These are phyloP conservation scores for Microtus ochrogaster DNA, from an alignment of 2,113 vertebrate species.

Conservation along the genomic window DNA sequence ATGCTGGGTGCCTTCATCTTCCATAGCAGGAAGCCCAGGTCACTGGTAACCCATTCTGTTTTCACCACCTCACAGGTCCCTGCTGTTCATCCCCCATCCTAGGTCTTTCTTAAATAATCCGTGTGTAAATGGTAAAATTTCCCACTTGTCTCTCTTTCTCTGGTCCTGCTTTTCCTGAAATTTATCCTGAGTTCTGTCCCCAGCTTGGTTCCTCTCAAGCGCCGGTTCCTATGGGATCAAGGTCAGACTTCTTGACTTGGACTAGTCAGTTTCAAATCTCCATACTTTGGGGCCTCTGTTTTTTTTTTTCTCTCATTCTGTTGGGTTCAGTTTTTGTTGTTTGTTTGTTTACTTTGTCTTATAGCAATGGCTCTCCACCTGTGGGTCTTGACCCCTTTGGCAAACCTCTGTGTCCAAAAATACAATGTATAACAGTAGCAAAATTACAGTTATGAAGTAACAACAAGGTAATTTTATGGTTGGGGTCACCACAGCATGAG, in stretches of 20 bases:
- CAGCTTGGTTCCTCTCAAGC: constrained; percentile 18
- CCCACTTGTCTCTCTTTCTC: constrained; percentile 39
- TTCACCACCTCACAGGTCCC: not conserved
- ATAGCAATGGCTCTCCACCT: not conserved
- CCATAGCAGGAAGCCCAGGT: not conserved
- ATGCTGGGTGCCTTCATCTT: not conserved
- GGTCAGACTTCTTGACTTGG: constrained; percentile 36
- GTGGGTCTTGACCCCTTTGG: not conserved
- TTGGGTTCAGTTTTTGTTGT: not conserved
- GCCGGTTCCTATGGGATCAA: not conserved
- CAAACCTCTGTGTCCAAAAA: not conserved
- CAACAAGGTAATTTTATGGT: not conserved
- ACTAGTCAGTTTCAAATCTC: constrained; percentile 31
- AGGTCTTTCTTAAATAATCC: constrained; percentile 23
- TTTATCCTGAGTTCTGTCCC: not conserved
- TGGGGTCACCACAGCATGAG: not conserved
- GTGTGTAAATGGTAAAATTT: not conserved
- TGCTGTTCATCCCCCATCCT: not conserved
- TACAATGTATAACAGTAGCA: not conserved
- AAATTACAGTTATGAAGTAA: not conserved
- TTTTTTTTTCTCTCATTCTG: not conserved
- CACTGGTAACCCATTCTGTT: not conserved
- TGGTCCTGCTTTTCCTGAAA: constrained; percentile 28
- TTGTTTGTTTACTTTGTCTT: not conserved
- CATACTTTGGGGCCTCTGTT: not conserved